Percentiles rank a stretch among this genome's conserved stretches.
Evolutionary conservation across 2,797 vertebrate species (phyloP).

Genomic region (Synanceia verrucosa): DNA sequence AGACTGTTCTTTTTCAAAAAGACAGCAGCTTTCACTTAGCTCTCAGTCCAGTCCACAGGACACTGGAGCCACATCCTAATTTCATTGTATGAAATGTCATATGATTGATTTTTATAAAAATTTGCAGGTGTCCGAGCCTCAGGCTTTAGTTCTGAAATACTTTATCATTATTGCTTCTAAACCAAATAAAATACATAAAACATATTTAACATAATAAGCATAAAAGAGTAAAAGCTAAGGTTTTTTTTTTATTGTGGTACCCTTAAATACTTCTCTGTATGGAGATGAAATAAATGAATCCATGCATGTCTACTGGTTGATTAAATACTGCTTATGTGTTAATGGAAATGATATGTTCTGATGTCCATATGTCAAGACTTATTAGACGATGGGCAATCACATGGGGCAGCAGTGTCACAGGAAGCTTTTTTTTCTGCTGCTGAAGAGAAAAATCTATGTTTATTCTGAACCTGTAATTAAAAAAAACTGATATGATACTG

Average conservation of each 20-base stretch:
- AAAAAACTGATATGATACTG: neutral
- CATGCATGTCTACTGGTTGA: neutral
- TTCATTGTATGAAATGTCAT: no score
- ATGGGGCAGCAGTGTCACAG: neutral
- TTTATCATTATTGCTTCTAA: neutral
- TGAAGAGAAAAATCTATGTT: neutral
- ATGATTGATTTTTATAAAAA: no score
- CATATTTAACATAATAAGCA: neutral
- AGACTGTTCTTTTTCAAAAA: slow-evolving; percentile 34
- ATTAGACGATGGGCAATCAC: neutral
- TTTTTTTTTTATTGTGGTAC: neutral
- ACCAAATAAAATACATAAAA: neutral
- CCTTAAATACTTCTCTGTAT: neutral
- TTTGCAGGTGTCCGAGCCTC: neutral
- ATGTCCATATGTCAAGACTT: neutral
- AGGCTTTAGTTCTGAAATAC: neutral
- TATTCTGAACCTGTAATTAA: neutral
- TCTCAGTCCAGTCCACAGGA: slow-evolving; percentile 10
- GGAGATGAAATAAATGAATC: neutral
- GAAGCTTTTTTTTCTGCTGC: neutral
- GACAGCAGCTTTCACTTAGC: slow-evolving; percentile 33
- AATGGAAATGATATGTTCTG: slow-evolving; percentile 17
- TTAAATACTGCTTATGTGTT: neutral
- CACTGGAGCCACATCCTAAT: slow-evolving; percentile 1
- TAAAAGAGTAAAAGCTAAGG: neutral